phyloP scores from a whole-genome alignment of 2,888 invertebrate genomes.

The Hyposoter didymator region DNA sequence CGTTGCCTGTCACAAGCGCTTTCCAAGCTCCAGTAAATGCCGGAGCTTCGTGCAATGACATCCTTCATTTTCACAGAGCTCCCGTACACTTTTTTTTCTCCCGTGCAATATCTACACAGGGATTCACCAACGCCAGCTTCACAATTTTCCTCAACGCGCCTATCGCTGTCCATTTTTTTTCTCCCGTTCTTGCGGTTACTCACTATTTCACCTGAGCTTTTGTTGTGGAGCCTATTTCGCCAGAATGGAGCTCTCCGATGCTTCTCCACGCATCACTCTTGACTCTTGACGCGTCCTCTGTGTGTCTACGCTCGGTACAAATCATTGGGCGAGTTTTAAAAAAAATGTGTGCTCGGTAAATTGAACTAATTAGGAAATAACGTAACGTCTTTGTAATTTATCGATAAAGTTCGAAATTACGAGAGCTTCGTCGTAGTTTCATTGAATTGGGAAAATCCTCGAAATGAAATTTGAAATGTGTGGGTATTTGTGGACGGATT shows the following conservation, averaged over 20 bases:
- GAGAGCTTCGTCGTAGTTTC: background rate
- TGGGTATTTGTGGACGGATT: slow-evolving; percentile 7
- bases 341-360: background rate
- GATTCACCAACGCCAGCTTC: slow-evolving; percentile 13
- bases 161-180: slow-evolving; percentile 31
- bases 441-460: background rate
- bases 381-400: too few relatives aligned
- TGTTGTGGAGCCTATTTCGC: background rate
- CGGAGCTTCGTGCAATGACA: slow-evolving; percentile 69
- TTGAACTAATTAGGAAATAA: background rate
- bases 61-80: slow-evolving; percentile 74
- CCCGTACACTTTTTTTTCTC: slow-evolving; percentile 36
- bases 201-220: background rate
- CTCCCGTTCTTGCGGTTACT: slow-evolving; percentile 5
- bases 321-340: background rate
- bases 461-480: background rate
- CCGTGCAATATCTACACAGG: background rate
- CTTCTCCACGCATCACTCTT: background rate
- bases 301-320: background rate
- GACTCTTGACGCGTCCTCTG: background rate
- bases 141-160: slow-evolving; percentile 51
- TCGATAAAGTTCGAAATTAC: background rate
- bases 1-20: slow-evolving; percentile 75
- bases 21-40: slow-evolving; percentile 70
- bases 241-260: background rate